Base-by-base conservation (phyloP, 2,888 invertebrate genomes). In the Meteorus cinctellus region DNA sequence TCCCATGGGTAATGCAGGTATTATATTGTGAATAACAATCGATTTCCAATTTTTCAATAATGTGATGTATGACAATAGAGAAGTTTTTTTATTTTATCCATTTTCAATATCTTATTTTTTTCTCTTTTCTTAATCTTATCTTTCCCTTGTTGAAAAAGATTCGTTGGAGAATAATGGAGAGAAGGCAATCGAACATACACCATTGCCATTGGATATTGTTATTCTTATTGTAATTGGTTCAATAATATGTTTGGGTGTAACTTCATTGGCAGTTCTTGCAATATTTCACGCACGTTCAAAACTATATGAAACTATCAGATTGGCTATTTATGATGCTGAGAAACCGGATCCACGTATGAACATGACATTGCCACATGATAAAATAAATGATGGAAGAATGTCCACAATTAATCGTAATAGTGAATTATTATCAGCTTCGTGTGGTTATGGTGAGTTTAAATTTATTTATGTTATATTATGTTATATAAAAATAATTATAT, bases 271-370 rank as follows among this genome's bases (percentile, higher is more conserved):
- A 0, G 87, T 87, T 0, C 82, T 86, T 12, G 85, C 86, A 82
- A 84, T 89, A 12, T 85, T 88, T 48, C 86, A 89, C 77, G 83
- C 88, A 81, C 84, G 88, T 29, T 82, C 86, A n/a, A 81, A 81
- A 60, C 81, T 89, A 2, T 83, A 89, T 81, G 88, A 89, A 73
- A 83, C 88, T n/a, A 84, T 87, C 24, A 82, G 86, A 6, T 78
- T 88, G 41, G 86, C 87, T 70, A 85, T 87, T 72, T 88, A 88
- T 80, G 86, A 84, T 59, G 83, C 84, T 6, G 86, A 82, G 62
- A 87, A 85, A 77, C 77, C 74, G 27, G 85, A 84, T 72, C 70
- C 77, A 12, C 81, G 77, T 79, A 12, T 67, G 71, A 79, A 75
- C 77, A 77, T 78, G 75, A 67, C 78, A 41, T 79, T 79, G 27